Conservation (phyloP, 2,797 vertebrate genomes). For the Danio jaintianensis region DNA sequence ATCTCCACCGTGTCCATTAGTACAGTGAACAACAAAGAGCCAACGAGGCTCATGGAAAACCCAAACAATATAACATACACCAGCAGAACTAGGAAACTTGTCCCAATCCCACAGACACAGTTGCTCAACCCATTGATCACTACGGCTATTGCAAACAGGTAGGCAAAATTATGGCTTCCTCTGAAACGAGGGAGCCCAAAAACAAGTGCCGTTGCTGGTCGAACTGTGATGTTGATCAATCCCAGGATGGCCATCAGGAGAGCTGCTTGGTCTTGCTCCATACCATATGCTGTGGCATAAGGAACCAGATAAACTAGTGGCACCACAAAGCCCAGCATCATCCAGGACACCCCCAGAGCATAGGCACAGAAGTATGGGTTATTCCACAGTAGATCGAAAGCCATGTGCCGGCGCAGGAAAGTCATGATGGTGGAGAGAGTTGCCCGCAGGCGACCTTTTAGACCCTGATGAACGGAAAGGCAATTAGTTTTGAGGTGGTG, state of each 20-base stretch:
- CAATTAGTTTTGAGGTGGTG: conserved; percentile 18
- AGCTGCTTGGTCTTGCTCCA: conserved; percentile 79
- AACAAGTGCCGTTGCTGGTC: conserved; percentile 79
- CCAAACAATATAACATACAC: conserved; percentile 78
- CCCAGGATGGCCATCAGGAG: conserved; percentile 82
- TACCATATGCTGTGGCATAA: conserved; percentile 72
- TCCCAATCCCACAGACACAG: conserved; percentile 75
- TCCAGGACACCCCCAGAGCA: conserved; percentile 79
- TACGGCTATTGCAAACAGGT: conserved; percentile 75
- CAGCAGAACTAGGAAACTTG: conserved; percentile 75
- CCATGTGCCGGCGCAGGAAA: conserved; percentile 77
- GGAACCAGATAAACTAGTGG: conserved; percentile 86
- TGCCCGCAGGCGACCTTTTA: conserved; percentile 44
- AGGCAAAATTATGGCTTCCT: conserved; percentile 71
- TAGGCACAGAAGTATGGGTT: conserved; percentile 80
- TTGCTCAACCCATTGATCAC: conserved; percentile 84
- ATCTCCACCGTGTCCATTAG: conserved; percentile 88
- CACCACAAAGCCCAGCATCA: conserved; percentile 82
- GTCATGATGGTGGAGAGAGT: conserved; percentile 56
- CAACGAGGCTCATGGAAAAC: conserved; percentile 81
- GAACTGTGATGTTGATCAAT: conserved; percentile 81
- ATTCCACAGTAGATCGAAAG: conserved; percentile 81
- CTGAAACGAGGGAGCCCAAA: conserved; percentile 72
- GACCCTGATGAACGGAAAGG: conserved; percentile 25
- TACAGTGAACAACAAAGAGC: conserved; percentile 83